Conservation (phyloP, 2,888 invertebrate species). For the Macaria liturata region DNA sequence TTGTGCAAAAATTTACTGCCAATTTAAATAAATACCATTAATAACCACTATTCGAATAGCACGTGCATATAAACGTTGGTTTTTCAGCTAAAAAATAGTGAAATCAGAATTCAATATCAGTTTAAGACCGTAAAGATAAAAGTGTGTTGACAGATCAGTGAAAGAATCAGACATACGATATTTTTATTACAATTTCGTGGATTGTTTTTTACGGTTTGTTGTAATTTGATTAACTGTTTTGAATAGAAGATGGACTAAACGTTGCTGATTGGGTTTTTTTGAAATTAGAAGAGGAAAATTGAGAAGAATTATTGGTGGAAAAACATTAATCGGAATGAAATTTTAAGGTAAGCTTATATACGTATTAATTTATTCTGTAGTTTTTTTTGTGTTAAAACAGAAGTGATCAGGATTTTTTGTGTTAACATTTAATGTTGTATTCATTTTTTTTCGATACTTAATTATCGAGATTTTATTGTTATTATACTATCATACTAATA, state of each 20-base stretch:
- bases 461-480: too few species aligned
- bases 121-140: slow-evolving; percentile 18
- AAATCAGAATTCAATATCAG: slow-evolving; percentile 5
- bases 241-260: not conserved
- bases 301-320: not conserved
- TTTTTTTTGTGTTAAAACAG: too few species aligned
- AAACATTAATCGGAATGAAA: too few species aligned
- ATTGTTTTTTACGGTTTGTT: slow-evolving; percentile 13
- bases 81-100: not conserved
- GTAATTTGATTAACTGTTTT: too few species aligned
- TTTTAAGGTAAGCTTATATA: too few species aligned
- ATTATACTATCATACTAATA: too few species aligned
- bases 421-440: too few species aligned
- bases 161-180: slow-evolving; percentile 50
- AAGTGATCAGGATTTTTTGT: too few species aligned
- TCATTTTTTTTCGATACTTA: too few species aligned
- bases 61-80: not conserved
- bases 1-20: slow-evolving; percentile 44
- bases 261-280: not conserved
- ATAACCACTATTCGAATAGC: not conserved
- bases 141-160: slow-evolving; percentile 32
- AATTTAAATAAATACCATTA: slow-evolving; percentile 24
- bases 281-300: not conserved
- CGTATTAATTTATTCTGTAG: too few species aligned
- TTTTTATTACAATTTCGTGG: slow-evolving; percentile 9